Evolutionary conservation across 2,113 vertebrate genomes (phyloP), one percentile per base, ranked within the genome.

Genomic region (Lamprotornis superbus): DNA sequence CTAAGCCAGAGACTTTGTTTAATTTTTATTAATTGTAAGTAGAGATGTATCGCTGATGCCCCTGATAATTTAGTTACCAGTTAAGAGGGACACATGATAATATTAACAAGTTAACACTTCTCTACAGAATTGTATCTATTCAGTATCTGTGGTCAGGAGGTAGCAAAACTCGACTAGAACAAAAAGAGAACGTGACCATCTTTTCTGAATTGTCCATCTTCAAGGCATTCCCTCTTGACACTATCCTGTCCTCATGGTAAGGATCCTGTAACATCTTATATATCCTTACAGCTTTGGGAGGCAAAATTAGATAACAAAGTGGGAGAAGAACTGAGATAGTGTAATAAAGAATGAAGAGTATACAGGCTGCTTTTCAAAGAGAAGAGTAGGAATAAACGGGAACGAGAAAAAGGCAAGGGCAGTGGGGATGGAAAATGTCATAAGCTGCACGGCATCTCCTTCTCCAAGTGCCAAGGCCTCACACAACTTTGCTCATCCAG

Each of bases 351-450:
- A 83, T 28, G 28, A 88, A 89, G 35, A 86, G 47, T 4, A 42
- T 11, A 33, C 3, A 8, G 6, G 30, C 9, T 39, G 39, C 16
- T 68, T 90, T 79, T 50, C 42, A 83, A 88, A 70, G 15, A 47
- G 50, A 52, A 83, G 67, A 70, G 37, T 1, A 90, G 35, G 27
- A 86, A 56, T 83, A 83, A 73, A 0, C 0, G 14, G 14, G 12
- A 63, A 64, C 12, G 19, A 76, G 23, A 30, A 86, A 84, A 80
- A 87, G 23, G 33, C 14, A 14, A 73, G 18, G 30, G 21, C 40
- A 64, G 12, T 2, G 2, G 11, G 15, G 19, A 69, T 12, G 4
- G 55, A 69, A 61, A 87, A 82, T 0, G 0, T 31, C 16, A 0
- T 31, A 81, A 84, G 24, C 9, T 5, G 31, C 27, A 65, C 0